Evolutionary conservation across 2,797 vertebrate species (phyloP).

Genomic region (Poecilia gillii): DNA sequence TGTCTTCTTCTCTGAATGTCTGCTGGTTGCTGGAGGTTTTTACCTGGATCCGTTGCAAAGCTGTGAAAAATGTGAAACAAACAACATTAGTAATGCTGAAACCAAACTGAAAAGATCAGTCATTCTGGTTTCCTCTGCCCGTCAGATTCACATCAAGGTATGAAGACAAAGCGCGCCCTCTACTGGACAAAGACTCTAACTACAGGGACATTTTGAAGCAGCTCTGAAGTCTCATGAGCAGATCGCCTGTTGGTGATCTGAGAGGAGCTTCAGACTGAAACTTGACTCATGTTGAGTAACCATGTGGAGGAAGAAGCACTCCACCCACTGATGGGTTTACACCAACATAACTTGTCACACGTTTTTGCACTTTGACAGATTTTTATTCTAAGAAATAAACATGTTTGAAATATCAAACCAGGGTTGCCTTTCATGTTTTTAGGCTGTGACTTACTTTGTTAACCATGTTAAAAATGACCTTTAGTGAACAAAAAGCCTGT

Average conservation of each 20-base stretch:
- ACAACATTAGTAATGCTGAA: not conserved
- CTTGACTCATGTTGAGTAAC: constrained; percentile 1
- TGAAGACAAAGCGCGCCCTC: constrained; percentile 35
- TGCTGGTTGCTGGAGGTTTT: not conserved
- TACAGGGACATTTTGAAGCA: not conserved
- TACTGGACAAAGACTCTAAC: constrained; percentile 9
- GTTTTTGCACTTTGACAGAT: not conserved
- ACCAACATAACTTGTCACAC: not conserved
- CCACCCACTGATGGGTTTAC: not conserved
- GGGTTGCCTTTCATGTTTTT: not conserved
- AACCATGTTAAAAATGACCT: not conserved
- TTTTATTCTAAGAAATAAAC: not conserved
- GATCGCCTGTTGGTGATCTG: not conserved
- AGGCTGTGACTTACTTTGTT: not conserved
- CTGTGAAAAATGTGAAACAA: not conserved
- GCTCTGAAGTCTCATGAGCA: not conserved
- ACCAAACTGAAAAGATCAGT: constrained; percentile 2
- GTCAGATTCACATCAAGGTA: constrained; percentile 69
- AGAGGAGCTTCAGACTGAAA: not conserved
- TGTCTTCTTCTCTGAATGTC: not conserved
- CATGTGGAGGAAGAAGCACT: not conserved
- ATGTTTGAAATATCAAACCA: not conserved
- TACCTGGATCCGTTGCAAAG: not conserved
- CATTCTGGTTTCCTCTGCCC: constrained; percentile 25
- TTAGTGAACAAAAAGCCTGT: not conserved